These are phyloP conservation scores for Corythornis leucogaster DNA, from an alignment of 2,797 vertebrate species.

Conservation along the genomic window DNA sequence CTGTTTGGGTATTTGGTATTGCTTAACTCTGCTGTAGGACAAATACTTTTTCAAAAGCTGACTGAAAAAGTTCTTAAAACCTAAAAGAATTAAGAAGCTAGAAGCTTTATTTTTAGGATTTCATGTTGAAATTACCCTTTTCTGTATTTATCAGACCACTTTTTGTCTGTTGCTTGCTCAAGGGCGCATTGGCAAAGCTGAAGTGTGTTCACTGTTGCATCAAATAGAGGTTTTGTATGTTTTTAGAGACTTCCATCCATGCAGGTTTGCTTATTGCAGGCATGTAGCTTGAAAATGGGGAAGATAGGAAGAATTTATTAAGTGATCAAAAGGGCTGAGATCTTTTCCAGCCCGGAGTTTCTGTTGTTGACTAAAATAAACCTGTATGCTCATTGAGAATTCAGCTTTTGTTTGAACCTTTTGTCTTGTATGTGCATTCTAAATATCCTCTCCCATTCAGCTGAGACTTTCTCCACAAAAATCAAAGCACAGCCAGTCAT, in stretches of 20 bases:
- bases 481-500: neutral
- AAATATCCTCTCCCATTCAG: constrained; percentile 3
- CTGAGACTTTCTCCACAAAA: constrained; percentile 10
- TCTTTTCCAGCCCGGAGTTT: constrained; percentile 9
- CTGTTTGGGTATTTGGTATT: neutral
- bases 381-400: neutral
- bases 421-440: constrained; percentile 24
- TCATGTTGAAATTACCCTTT: neutral
- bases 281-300: neutral
- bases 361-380: constrained; percentile 38
- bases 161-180: neutral
- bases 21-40: neutral
- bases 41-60: neutral
- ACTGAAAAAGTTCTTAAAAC: neutral
- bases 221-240: neutral
- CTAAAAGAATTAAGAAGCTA: neutral
- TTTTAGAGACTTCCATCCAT: neutral
- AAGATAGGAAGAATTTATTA: neutral
- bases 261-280: neutral
- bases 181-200: neutral
- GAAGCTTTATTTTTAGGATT: neutral
- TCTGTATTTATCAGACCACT: neutral
- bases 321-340: constrained; percentile 38
- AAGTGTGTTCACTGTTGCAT: neutral
- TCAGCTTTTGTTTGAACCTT: constrained; percentile 36